Base-by-base conservation (phyloP, 2,797 vertebrate species). In the Danio albolineatus region DNA sequence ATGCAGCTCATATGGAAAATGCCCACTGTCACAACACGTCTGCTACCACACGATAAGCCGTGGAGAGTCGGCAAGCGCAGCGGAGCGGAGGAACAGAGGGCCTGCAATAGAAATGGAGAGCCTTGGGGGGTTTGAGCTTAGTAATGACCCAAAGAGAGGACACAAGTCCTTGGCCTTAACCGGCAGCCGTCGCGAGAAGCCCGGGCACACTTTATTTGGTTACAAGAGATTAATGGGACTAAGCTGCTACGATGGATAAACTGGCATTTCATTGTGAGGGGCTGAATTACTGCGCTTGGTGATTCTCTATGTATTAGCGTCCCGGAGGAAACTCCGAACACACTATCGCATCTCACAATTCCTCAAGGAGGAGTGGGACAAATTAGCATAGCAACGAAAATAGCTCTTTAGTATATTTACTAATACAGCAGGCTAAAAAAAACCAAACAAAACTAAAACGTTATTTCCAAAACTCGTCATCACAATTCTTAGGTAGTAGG, bases 221-320 rank as follows among this genome's bases (percentile, higher is more conserved):
- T 84, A 79, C 82, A 79, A 76, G 60, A 79, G 79, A 86, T 84
- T 81, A 88, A 86, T 84, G 79, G 51, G 16, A 60, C 67, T 81
- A 85, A 86, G 83, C 85, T 84, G 76, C 79, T 87, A 59, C 16
- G 62, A 62, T 74, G 77, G 80, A 79, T 84, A 80, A 82, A 87
- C 81, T 53, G 66, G 72, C 41, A 79, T 60, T 60, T 79, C 66
- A 65, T 82, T 73, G 76, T 73, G 72, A 76, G n/a, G 28, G 64
- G 59, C 70, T 56, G 60, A 80, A 81, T 77, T 77, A 74, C 56
- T 81, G 69, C 38, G 73, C 69, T 69, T 53, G 76, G 64, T 14
- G 65, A 69, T 73, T 73, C 60, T 57, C 54, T 65, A 77, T 69
- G 53, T 64, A 71, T 81, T 76, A 77, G 77, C 74, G 81, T 81